These are phyloP conservation scores for Macrostomum cliftonense DNA, from an alignment of 2,888 invertebrate species.

Conservation along the genomic window DNA sequence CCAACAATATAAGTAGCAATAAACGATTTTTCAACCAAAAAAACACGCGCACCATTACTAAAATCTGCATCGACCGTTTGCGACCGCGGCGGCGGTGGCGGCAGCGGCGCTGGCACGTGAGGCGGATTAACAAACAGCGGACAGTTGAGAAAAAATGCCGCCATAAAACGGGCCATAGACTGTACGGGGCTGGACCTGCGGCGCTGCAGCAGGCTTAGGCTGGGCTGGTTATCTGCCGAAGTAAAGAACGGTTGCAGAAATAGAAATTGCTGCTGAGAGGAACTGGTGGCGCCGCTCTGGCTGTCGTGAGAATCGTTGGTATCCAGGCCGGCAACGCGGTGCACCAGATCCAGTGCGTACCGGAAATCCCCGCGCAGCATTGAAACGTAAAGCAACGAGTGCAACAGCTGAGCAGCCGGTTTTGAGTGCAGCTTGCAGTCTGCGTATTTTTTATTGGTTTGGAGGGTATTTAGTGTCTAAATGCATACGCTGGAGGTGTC, in stretches of 20 bases:
- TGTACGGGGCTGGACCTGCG: constrained; percentile 18
- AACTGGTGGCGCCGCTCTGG: neutral
- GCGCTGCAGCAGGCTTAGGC: neutral
- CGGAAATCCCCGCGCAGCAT: constrained; percentile 14
- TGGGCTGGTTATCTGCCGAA: neutral
- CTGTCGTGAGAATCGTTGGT: neutral
- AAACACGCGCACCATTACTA: no score
- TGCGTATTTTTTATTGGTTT: no score
- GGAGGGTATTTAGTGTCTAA: no score
- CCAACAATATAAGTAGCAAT: no score
- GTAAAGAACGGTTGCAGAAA: neutral
- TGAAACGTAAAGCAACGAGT: constrained; percentile 27
- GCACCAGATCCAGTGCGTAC: neutral
- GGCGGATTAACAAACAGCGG: constrained; percentile 30
- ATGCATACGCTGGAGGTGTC: no score
- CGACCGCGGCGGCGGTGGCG: no score
- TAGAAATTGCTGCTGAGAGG: neutral
- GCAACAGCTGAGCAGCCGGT: constrained; percentile 20
- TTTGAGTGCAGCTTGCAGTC: constrained; percentile 13
- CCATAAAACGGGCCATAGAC: constrained; percentile 31
- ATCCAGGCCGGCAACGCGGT: neutral
- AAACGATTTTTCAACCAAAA: neutral
- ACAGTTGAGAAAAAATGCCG: constrained; percentile 30
- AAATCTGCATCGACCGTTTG: no score
- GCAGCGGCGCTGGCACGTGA: constrained; percentile 25